phyloP scores from a whole-genome alignment of 2,113 vertebrate species.

The Hippocampus comes region DNA sequence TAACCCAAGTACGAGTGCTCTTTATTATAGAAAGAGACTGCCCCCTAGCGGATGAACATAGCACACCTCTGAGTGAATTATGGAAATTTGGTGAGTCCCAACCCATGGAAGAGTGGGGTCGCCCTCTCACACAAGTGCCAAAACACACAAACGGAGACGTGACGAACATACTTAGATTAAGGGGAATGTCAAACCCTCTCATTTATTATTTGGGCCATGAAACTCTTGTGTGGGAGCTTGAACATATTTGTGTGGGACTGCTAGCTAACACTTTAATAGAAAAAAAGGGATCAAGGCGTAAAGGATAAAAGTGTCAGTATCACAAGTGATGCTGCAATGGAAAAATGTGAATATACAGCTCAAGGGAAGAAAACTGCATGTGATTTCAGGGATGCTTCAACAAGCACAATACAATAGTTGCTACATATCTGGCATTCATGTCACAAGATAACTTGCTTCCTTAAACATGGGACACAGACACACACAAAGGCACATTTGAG shows the following conservation, averaged over 20 bases:
- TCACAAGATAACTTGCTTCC: not conserved
- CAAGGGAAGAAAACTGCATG: not conserved
- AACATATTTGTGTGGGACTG: not conserved
- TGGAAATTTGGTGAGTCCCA: conserved; percentile 33
- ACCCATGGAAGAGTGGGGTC: conserved; percentile 28
- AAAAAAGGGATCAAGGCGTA: no score
- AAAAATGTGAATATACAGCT: not conserved
- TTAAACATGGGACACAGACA: not conserved
- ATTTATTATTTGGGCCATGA: conserved; percentile 1
- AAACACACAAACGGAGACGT: conserved; percentile 38
- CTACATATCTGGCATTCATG: not conserved
- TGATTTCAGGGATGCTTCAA: not conserved
- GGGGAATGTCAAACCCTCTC: not conserved
- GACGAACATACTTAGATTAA: conserved; percentile 9
- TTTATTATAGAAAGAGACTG: conserved; percentile 33
- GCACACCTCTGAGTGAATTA: not conserved
- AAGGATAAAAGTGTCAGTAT: not conserved
- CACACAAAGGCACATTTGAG: not conserved
- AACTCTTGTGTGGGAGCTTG: not conserved
- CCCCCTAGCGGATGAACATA: conserved; percentile 48
- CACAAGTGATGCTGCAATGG: not conserved
- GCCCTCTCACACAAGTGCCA: conserved; percentile 20
- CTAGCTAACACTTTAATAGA: not conserved
- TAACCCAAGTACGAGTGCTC: not conserved
- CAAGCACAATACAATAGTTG: not conserved